Base-by-base conservation (phyloP, 2,888 invertebrate species). In the Stenichneumon culpator region DNA sequence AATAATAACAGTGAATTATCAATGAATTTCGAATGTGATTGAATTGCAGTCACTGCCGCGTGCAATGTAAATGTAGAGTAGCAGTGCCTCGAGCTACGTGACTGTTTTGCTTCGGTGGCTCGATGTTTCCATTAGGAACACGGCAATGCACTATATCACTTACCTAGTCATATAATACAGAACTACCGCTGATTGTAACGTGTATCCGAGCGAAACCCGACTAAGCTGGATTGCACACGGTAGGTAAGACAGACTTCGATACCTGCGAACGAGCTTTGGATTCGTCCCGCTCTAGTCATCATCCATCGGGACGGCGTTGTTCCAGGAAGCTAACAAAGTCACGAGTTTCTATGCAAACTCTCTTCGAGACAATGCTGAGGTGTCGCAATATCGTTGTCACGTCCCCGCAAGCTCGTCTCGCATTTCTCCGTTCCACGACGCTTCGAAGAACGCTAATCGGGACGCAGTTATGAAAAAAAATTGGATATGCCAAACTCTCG, bases 71-170 rank as follows among this genome's bases (percentile, higher is more conserved):
- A 75, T 75, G 39, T 39, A 75, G 19, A 65, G 67, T 28, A 19
- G 16, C 36, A 36, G 65, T 6, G 39, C 19, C 32, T n/a, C 14
- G 32, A 19, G 16, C 5, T 14, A n/a, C 9, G 28, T 47, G 36
- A 67, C 36, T 65, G 75, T 50, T 50, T 39, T 57, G 39, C 60
- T 65, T 50, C 47, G 50, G 25, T 47, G 32, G 52, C 52, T 67
- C 52, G 39, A 36, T 77, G 54, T 77, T 67, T 67, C 77, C 77
- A 77, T 77, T 77, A 77, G 67, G 65, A 77, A 67, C 67, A 77
- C 52, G 77, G 36, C 67, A 77, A 39, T 77, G 77, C 77, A 77
- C 77, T 67, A 54, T 67, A 54, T 67, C 65, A 77, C 67, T 77
- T 67, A 54, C 54, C 52, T 44, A 52, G 36, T 52, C 67, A 5